phyloP scores from a whole-genome alignment of 2,113 vertebrate species.

The Stigmatopora nigra region DNA sequence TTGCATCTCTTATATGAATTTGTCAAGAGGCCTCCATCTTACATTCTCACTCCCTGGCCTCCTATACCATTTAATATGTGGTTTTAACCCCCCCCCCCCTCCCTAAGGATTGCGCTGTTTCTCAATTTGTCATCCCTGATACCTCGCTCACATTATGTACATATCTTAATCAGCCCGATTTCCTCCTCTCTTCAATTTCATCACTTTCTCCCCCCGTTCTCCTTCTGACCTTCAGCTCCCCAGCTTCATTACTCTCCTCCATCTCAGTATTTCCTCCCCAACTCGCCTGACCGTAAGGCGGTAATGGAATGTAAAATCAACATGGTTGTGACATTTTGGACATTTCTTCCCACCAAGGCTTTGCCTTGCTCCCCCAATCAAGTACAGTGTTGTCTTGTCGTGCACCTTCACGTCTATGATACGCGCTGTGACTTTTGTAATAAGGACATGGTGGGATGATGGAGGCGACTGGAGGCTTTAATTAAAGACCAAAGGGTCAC shows the following conservation, averaged over 20 bases:
- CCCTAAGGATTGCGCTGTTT: conserved; percentile 37
- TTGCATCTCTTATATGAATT: conserved; percentile 37
- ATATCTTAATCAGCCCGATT: conserved; percentile 44
- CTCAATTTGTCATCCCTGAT: conserved; percentile 46
- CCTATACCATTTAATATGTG: conserved; percentile 49
- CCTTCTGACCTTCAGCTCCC: conserved; percentile 53
- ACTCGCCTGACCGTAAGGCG: conserved; percentile 32
- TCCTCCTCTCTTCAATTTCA: conserved; percentile 19
- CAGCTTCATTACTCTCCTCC: conserved; percentile 38
- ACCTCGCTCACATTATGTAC: conserved; percentile 42
- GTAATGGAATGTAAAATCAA: conserved; percentile 60
- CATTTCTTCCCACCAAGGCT: not conserved
- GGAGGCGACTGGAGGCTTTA: conserved; percentile 52
- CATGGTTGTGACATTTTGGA: conserved; percentile 56
- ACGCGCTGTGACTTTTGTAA: conserved; percentile 44
- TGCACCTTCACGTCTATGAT: conserved; percentile 37
- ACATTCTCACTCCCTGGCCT: conserved; percentile 26
- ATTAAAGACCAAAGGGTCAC: conserved; percentile 59
- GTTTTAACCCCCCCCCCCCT: conserved; percentile 38
- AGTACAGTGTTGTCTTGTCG: conserved; percentile 22
- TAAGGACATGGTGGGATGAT: conserved; percentile 55
- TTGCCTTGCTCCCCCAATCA: not conserved
- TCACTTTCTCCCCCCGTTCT: conserved; percentile 8
- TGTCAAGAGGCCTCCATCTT: conserved; percentile 35
- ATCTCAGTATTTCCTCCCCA: conserved; percentile 26